phyloP scores from a whole-genome alignment of 2,888 invertebrate species.

The Ophion ellenae region DNA sequence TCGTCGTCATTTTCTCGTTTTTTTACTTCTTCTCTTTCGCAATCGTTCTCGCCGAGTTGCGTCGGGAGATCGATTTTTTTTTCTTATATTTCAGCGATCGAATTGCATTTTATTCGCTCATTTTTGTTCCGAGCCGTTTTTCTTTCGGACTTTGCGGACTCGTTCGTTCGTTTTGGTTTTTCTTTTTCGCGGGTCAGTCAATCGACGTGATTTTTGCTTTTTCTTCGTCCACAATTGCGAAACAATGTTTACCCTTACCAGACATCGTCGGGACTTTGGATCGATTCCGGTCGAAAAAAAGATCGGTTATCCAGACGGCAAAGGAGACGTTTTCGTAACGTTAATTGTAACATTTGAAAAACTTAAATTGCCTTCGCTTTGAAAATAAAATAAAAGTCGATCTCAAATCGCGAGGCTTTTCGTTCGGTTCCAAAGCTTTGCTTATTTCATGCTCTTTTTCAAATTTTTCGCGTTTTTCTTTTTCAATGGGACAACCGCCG shows the following conservation, averaged over 20 bases:
- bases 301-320: constrained; percentile 2
- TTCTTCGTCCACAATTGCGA: background rate
- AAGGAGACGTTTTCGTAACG: constrained; percentile 3
- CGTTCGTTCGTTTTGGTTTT: background rate
- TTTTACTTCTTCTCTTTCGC: background rate
- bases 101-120: background rate
- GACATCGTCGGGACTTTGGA: constrained; percentile 11
- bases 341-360: constrained; percentile 28
- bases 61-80: background rate
- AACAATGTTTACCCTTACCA: too few species aligned
- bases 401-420: background rate
- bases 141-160: background rate
- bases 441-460: background rate
- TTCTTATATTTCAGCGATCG: constrained; percentile 15
- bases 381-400: background rate
- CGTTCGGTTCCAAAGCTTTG: background rate
- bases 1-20: constrained; percentile 3
- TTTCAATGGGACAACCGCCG: background rate
- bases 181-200: too few species aligned
- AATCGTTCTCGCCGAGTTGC: background rate
- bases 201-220: background rate
- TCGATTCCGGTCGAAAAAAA: constrained; percentile 11
- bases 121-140: background rate
- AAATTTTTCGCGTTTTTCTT: background rate
- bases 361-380: background rate